These are phyloP conservation scores for Hemistola chrysoprasaria DNA, from an alignment of 2,888 invertebrate species.

Conservation along the genomic window DNA sequence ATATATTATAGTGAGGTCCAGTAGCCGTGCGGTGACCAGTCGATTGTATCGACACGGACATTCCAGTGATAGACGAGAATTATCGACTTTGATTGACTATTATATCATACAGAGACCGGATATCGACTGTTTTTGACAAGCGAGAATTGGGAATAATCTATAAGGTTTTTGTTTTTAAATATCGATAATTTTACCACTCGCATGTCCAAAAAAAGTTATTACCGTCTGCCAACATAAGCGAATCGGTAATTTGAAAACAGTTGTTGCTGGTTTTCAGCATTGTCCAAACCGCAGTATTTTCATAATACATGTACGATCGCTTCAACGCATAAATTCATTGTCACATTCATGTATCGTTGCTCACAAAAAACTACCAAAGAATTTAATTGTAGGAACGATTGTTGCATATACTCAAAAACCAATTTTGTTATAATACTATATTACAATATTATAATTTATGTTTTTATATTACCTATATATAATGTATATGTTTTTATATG, in stretches of 20 bases:
- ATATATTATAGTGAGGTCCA: slow-evolving; percentile 45
- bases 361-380: slow-evolving; percentile 80
- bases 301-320: slow-evolving; percentile 38
- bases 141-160: no score
- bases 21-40: slow-evolving; percentile 58
- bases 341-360: slow-evolving; percentile 59
- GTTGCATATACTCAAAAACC: slow-evolving; percentile 34
- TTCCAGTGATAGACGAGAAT: slow-evolving; percentile 61
- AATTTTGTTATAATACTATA: no score
- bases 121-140: no score
- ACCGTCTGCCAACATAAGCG: no score
- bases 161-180: no score
- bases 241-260: no score
- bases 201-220: no score
- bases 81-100: no score
- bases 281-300: slow-evolving; percentile 36
- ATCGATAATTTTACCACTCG: no score
- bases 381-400: slow-evolving; percentile 49
- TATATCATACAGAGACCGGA: no score
- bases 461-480: background rate
- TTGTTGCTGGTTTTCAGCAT: background rate
- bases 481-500: background rate
- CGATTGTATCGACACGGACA: slow-evolving; percentile 64
- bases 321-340: slow-evolving; percentile 44
- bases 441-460: slow-evolving; percentile 3